Evolutionary conservation across 2,888 invertebrate genomes (phyloP).

Genomic region (Eudasyphora cyanicolor): DNA sequence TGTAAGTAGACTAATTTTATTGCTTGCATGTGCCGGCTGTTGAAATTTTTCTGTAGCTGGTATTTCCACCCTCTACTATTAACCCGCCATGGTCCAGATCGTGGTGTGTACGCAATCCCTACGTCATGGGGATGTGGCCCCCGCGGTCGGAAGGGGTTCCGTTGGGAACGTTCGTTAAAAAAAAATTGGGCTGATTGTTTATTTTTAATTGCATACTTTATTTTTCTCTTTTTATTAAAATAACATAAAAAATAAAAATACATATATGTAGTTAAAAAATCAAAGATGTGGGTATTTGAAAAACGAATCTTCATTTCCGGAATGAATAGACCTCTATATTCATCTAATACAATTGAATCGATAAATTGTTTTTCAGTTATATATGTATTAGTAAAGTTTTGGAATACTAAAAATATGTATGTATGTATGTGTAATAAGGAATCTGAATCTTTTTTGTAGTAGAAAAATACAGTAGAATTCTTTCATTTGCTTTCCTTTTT

Average conservation of each 20-base stretch:
- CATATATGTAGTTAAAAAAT: conserved; percentile 41
- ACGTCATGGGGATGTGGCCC: too few relatives aligned
- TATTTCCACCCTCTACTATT: too few relatives aligned
- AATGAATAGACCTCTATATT: conserved; percentile 71
- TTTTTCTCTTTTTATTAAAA: conserved; percentile 25
- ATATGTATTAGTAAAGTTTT: conserved; percentile 26
- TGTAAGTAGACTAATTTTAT: too few relatives aligned
- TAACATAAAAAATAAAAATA: conserved; percentile 48
- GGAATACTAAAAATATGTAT: conserved; percentile 45
- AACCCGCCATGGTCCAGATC: too few relatives aligned
- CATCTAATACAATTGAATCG: conserved; percentile 44
- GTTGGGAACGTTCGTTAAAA: too few relatives aligned
- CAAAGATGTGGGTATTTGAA: conserved; percentile 57
- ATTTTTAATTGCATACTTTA: conserved; percentile 38
- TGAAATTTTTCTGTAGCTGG: too few relatives aligned
- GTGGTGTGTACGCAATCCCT: too few relatives aligned
- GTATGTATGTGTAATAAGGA: conserved; percentile 41
- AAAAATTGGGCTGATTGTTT: not conserved
- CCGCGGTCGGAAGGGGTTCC: too few relatives aligned
- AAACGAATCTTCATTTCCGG: conserved; percentile 71
- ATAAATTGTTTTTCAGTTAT: conserved; percentile 28
- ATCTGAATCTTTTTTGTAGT: conserved; percentile 61
- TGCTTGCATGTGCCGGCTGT: too few relatives aligned
- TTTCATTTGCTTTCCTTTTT: conserved; percentile 39
- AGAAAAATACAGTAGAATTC: conserved; percentile 62